Percentiles rank a stretch among this genome's conserved stretches.
phyloP scores from a whole-genome alignment of 2,113 vertebrate genomes.

The Marmota monax region DNA sequence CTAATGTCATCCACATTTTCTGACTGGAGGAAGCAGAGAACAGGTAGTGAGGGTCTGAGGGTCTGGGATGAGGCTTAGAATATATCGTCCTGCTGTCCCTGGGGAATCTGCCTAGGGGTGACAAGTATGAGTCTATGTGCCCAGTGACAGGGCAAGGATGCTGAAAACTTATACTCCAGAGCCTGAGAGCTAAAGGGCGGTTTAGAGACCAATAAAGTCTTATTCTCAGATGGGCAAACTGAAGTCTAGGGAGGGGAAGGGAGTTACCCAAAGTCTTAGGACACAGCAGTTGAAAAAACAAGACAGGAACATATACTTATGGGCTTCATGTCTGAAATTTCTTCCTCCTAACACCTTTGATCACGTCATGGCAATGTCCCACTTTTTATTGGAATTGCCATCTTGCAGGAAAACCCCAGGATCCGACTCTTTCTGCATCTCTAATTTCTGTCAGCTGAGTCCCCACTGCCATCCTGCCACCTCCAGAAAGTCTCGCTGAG shows the following conservation, averaged over 20 bases:
- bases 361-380: not conserved
- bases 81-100: not conserved
- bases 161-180: not conserved
- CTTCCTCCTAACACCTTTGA: not conserved
- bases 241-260: not conserved
- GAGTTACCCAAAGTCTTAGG: too few relatives aligned
- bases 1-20: not conserved
- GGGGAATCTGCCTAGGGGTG: not conserved
- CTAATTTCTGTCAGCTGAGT: not conserved
- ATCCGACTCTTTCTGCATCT: not conserved
- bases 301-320: not conserved
- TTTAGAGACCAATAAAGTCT: not conserved
- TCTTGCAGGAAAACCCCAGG: not conserved
- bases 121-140: not conserved
- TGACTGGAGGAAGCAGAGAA: too few relatives aligned
- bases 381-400: not conserved
- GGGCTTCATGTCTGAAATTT: not conserved
- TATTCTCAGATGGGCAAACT: not conserved
- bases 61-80: not conserved
- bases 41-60: accelerated
- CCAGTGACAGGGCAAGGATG: not conserved
- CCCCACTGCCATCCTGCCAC: not conserved
- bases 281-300: not conserved
- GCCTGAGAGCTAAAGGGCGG: not conserved
- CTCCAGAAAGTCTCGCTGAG: not conserved